Conservation (phyloP, 1,140 invertebrate genomes). For the Drosophila ercepeae region DNA sequence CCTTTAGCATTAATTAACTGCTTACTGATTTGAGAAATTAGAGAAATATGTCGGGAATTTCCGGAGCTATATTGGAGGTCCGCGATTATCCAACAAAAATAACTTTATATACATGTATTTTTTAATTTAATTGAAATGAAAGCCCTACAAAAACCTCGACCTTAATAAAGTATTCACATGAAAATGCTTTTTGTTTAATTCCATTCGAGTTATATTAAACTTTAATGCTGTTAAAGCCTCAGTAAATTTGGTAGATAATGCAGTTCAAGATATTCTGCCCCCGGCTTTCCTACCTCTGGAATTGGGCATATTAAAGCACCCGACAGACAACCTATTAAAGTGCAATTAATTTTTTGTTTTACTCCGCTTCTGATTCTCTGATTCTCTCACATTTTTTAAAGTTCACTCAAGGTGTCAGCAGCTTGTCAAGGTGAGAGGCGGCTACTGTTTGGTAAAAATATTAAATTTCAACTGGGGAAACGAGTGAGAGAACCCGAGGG, state of each 20-base stretch:
- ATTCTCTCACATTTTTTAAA: slow-evolving; percentile 43
- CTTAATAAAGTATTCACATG: slow-evolving; percentile 1
- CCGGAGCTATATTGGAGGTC: slow-evolving; percentile 59
- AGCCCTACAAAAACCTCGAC: slow-evolving; percentile 7
- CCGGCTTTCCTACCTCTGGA: slow-evolving; percentile 24
- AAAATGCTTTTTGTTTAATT: neutral
- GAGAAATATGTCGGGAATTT: slow-evolving; percentile 80
- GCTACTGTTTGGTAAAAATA: slow-evolving; percentile 71
- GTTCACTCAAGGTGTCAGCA: slow-evolving; percentile 78
- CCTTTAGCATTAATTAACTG: slow-evolving; percentile 66
- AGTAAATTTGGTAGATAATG: slow-evolving; percentile 52
- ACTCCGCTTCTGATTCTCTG: slow-evolving; percentile 20
- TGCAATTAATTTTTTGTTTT: slow-evolving; percentile 68
- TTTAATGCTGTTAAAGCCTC: slow-evolving; percentile 10
- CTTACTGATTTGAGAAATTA: slow-evolving; percentile 72
- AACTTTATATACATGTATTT: too few relatives aligned
- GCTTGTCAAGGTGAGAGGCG: slow-evolving; percentile 59
- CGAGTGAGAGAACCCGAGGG: neutral
- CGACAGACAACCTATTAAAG: slow-evolving; percentile 61
- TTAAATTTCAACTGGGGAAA: slow-evolving; percentile 68
- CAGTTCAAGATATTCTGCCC: slow-evolving; percentile 21
- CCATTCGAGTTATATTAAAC: slow-evolving; percentile 4
- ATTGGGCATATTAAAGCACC: slow-evolving; percentile 72
- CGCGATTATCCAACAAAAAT: slow-evolving; percentile 46
- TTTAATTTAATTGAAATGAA: too few relatives aligned